Conservation (phyloP, 2,888 invertebrate genomes). For the Ochropleura leucogaster region DNA sequence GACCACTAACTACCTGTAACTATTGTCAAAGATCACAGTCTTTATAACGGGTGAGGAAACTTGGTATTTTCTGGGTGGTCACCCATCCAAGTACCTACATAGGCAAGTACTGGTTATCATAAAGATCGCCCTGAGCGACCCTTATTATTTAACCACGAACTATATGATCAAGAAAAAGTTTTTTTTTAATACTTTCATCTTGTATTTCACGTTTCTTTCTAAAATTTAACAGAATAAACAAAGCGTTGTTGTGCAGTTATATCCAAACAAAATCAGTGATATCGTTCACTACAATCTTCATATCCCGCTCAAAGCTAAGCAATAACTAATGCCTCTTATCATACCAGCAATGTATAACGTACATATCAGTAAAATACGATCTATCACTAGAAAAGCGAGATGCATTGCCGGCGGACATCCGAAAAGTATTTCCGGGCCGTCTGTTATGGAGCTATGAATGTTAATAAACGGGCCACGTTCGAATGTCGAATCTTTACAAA, state of each 20-base stretch:
- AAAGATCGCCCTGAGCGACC: too few relatives aligned
- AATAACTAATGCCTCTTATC: constrained; percentile 49
- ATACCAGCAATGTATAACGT: constrained; percentile 48
- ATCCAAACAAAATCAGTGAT: constrained; percentile 26
- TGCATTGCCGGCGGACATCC: constrained; percentile 81
- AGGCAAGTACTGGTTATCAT: too few relatives aligned
- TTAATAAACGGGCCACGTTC: constrained; percentile 58
- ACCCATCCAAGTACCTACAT: too few relatives aligned
- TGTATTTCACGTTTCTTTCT: neutral
- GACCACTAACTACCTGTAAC: too few relatives aligned
- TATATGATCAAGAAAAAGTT: neutral
- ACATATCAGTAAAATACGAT: constrained; percentile 66
- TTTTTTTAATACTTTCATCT: neutral
- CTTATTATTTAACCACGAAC: constrained; percentile 1
- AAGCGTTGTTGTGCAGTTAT: constrained; percentile 13
- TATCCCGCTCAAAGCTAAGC: constrained; percentile 38
- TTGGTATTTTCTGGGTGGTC: too few relatives aligned
- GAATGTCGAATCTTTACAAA: constrained; percentile 46
- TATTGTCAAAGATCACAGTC: too few relatives aligned
- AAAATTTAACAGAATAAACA: constrained; percentile 1
- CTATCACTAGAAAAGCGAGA: constrained; percentile 70
- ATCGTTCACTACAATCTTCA: constrained; percentile 39
- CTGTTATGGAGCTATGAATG: constrained; percentile 72
- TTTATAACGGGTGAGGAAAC: too few relatives aligned
- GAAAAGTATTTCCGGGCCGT: constrained; percentile 81